Percentiles rank a stretch among this genome's conserved stretches.
phyloP scores from a whole-genome alignment of 1,140 invertebrate species.

The Solenopsis invicta region DNA sequence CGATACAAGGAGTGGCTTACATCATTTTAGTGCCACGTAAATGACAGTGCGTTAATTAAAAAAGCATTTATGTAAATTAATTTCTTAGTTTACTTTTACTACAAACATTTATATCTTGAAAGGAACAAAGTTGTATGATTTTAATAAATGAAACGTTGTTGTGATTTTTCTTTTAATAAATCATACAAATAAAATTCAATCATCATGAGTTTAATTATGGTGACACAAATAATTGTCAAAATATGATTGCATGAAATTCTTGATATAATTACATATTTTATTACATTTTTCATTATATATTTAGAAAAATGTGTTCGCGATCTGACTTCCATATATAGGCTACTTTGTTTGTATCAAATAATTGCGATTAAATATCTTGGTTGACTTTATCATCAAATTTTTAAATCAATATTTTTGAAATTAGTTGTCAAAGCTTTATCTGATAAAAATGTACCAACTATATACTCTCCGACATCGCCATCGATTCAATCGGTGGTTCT shows the following conservation, averaged over 20 bases:
- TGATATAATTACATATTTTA: background rate
- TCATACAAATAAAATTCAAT: conserved; percentile 1
- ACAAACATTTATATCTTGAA: background rate
- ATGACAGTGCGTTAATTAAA: conserved; percentile 17
- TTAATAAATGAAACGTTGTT: background rate
- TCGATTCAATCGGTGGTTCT: background rate
- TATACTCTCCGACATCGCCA: background rate
- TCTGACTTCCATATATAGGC: background rate
- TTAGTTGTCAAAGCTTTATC: background rate
- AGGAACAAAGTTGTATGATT: background rate
- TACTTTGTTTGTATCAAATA: background rate
- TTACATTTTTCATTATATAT: background rate
- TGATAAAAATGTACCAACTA: background rate
- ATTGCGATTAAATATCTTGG: background rate
- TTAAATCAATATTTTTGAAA: background rate
- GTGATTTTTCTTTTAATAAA: background rate
- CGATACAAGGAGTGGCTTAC: conserved; percentile 2
- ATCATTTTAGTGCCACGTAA: background rate
- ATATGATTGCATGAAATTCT: background rate
- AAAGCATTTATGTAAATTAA: conserved; percentile 33
- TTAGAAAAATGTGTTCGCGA: background rate
- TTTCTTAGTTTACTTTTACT: background rate
- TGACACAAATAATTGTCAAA: background rate
- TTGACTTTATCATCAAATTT: background rate
- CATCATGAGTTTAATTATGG: background rate